Evolutionary conservation across 2,888 invertebrate species (phyloP), one percentile per base, ranked within the genome.

Genomic region (Xanthia icteritia): DNA sequence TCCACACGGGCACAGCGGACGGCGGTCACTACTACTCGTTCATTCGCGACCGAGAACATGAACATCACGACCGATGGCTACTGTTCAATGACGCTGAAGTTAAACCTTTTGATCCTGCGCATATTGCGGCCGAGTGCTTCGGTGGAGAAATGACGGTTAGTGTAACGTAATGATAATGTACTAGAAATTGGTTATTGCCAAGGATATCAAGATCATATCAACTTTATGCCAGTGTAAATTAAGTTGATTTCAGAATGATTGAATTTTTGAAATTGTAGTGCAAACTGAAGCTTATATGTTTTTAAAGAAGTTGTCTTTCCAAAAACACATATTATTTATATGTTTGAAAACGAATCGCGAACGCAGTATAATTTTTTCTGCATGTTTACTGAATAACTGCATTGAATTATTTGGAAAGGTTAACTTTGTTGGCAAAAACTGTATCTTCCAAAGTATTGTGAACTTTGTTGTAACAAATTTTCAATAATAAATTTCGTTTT

Each of bases 1-100:
- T 99, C 0, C 99, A 99, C 95, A 99, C 99, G 27, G 99, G 99
- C n/a, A 99, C 99, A 0, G 99, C 99, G 1, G 99, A 99, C 94
- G 99, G 99, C 73, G 99, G 99, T 0, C 99, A 99, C 94, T 99
- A 99, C 94, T 99, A 99, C 95, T 98, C 98, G 97, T 99, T 99
- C 94, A 99, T 99, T 83, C 97, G 99, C 86, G 99, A 99, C 95
- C 97, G 99, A 58, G 97, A 97, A 85, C 97, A 98, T 78, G 94
- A 94, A 23, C 97, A 97, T 54, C 98, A 98, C 90, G 99, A 99
- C 95, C 98, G 99, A 89, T 99, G 99, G 99, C 98, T 98, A 90
- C 96, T 99, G 60, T 99, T 99, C 94, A 99, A 99, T 92, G 99
- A 99, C 94, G 99, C 99, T 0, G 99, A 99, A 94, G 99, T 99